These are phyloP conservation scores for Abramis brama DNA, from an alignment of 2,113 vertebrate species.

Conservation along the genomic window DNA sequence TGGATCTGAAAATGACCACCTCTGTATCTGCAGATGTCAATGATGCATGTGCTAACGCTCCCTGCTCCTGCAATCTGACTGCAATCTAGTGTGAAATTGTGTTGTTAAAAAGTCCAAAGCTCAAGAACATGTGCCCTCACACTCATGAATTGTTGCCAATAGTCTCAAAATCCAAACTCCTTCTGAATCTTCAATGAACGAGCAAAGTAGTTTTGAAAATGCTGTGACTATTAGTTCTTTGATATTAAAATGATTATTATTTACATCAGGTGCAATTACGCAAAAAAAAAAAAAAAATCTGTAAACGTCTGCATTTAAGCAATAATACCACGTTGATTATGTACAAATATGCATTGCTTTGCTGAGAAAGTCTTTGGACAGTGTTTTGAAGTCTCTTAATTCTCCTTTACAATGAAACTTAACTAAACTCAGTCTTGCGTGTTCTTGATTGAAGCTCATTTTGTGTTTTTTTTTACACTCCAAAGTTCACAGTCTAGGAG, in stretches of 20 bases:
- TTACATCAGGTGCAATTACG: conserved; percentile 27
- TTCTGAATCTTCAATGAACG: not conserved
- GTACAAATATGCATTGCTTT: conserved; percentile 32
- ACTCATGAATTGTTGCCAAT: not conserved
- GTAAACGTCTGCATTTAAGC: conserved; percentile 11
- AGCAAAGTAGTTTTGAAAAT: not conserved
- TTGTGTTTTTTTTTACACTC: not conserved
- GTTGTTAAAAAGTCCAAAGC: conserved; percentile 5
- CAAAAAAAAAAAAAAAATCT: conserved; percentile 7
- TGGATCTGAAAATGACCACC: conserved; percentile 19
- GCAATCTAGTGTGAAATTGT: not conserved
- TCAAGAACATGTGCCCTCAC: not conserved
- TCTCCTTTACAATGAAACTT: not conserved
- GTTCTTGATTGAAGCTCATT: not conserved
- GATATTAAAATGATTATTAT: conserved; percentile 35
- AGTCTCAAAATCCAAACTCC: not conserved
- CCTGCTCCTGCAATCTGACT: not conserved
- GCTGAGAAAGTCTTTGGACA: conserved; percentile 33
- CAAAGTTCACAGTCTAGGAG: not conserved
- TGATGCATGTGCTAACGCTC: not conserved
- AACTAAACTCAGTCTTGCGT: not conserved
- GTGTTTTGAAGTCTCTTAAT: not conserved
- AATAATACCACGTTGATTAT: conserved; percentile 22
- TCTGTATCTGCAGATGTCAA: conserved; percentile 24
- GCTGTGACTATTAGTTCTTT: not conserved